Percentiles rank a stretch among this genome's conserved stretches.
Evolutionary conservation across 2,888 invertebrate species (phyloP).

Genomic region (Daptonema setosum): DNA sequence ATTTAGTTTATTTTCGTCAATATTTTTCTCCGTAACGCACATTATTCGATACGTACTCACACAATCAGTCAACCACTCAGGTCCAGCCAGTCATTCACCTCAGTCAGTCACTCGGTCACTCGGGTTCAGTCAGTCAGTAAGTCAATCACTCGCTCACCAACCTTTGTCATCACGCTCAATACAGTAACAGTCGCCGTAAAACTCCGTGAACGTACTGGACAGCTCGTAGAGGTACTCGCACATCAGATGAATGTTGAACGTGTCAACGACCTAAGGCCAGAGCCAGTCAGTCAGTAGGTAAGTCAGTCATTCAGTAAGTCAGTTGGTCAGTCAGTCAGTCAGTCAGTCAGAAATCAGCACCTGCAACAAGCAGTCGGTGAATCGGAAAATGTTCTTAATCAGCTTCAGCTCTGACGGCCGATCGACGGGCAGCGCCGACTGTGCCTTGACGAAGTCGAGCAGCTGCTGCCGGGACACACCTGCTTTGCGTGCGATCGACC

Average conservation of each 20-base stretch:
- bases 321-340: too few relatives aligned
- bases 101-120: too few relatives aligned
- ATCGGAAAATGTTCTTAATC: slow-evolving; percentile 42
- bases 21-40: background rate
- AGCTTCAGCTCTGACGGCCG: slow-evolving; percentile 88
- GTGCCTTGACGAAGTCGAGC: slow-evolving; percentile 41
- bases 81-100: too few relatives aligned
- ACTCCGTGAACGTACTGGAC: slow-evolving; percentile 74
- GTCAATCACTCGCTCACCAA: too few relatives aligned
- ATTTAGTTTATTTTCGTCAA: too few relatives aligned
- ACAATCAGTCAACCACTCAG: too few relatives aligned
- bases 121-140: too few relatives aligned
- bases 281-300: too few relatives aligned
- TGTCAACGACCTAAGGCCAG: too few relatives aligned
- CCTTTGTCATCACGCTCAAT: slow-evolving; percentile 68
- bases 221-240: slow-evolving; percentile 91
- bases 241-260: slow-evolving; percentile 44
- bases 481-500: slow-evolving; percentile 33
- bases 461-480: slow-evolving; percentile 30
- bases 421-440: slow-evolving; percentile 40
- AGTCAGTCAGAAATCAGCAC: too few relatives aligned
- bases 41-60: background rate
- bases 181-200: slow-evolving; percentile 91
- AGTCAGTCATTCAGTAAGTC: too few relatives aligned
- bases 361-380: slow-evolving; percentile 6